Conservation (phyloP, 2,797 vertebrate species). For the Linurgus olivaceus region DNA sequence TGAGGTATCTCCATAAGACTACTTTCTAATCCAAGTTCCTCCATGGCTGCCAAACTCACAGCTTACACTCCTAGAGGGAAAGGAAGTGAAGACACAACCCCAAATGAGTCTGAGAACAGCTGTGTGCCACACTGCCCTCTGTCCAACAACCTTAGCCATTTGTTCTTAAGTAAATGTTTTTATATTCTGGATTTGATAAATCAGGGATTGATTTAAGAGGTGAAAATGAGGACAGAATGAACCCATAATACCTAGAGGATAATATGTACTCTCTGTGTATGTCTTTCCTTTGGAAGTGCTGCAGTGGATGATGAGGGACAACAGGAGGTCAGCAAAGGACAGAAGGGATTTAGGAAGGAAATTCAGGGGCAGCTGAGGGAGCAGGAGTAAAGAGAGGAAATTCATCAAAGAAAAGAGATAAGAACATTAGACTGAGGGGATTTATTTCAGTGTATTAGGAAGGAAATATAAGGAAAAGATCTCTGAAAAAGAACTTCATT, state of each 20-base stretch:
- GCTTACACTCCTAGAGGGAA: neutral
- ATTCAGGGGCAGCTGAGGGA: conserved; percentile 58
- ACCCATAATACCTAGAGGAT: neutral
- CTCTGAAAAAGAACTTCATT: neutral
- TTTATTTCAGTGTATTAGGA: conserved; percentile 49
- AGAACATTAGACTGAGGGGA: conserved; percentile 41
- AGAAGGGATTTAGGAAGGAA: conserved; percentile 54
- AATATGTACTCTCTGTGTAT: neutral
- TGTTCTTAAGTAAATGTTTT: neutral
- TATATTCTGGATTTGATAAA: conserved; percentile 19
- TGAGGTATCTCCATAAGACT: neutral
- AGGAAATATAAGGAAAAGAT: conserved; percentile 46
- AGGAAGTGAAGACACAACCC: neutral
- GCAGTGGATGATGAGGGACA: neutral
- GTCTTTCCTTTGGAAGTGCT: neutral
- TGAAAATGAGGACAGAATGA: conserved; percentile 23
- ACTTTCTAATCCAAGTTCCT: neutral
- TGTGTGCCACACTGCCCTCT: neutral
- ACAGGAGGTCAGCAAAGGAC: conserved; percentile 51
- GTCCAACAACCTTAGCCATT: neutral
- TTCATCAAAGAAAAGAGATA: conserved; percentile 52
- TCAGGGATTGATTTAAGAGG: conserved; percentile 31
- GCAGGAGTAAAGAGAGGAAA: conserved; percentile 17
- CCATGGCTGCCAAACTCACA: neutral
- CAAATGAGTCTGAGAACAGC: neutral